phyloP scores from a whole-genome alignment of 2,113 vertebrate species.

The Narcine bancroftii region DNA sequence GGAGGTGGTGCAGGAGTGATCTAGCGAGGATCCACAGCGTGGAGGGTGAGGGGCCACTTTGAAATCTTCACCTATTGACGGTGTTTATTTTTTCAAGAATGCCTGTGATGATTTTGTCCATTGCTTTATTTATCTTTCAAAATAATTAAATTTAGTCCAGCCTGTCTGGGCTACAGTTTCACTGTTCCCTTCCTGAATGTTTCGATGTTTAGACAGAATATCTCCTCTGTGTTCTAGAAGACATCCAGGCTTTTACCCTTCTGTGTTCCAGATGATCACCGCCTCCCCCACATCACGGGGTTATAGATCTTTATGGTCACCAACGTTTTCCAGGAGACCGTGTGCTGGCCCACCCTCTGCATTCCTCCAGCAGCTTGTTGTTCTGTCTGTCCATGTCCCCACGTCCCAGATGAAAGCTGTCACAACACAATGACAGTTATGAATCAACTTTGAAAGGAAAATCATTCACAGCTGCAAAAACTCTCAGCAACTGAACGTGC shows the following conservation, averaged over 20 bases:
- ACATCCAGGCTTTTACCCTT: background rate
- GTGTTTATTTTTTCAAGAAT: background rate
- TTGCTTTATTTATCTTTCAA: background rate
- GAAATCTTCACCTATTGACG: background rate
- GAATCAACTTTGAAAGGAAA: background rate
- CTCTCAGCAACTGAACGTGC: background rate
- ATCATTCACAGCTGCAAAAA: background rate
- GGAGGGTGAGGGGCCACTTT: background rate
- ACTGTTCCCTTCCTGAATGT: background rate
- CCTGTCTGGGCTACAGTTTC: background rate
- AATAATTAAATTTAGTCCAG: background rate
- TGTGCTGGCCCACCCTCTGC: background rate
- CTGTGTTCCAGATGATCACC: background rate
- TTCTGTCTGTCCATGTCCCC: background rate
- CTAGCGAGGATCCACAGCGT: too few species aligned
- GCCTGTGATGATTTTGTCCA: background rate
- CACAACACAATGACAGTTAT: background rate
- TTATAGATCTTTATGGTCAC: background rate
- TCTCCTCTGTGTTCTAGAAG: background rate
- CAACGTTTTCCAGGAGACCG: background rate
- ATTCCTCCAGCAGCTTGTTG: background rate
- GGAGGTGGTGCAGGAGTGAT: too few species aligned
- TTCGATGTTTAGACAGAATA: background rate
- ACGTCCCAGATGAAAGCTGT: too few species aligned
- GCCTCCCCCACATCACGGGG: too few species aligned